Evolutionary conservation across 2,797 vertebrate genomes (phyloP), one percentile per base, ranked within the genome.

Genomic region (Distichodus sexfasciatus): DNA sequence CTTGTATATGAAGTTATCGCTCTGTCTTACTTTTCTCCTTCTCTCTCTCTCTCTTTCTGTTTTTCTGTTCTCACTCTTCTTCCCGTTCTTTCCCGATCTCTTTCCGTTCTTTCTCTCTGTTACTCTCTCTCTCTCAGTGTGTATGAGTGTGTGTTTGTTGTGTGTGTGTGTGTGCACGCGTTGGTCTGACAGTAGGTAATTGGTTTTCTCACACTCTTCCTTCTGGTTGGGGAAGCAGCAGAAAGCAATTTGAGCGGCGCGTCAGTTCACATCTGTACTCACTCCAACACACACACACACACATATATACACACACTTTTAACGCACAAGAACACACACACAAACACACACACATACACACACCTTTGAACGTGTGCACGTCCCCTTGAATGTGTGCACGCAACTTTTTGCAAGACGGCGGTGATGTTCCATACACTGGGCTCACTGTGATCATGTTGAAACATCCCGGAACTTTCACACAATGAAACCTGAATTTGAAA

Each of bases 171-270:
- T 70, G 59, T 70, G 66, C 69, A 55, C 54, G 44, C 61, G 65
- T 59, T 36, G 29, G 65, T 66, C 61, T 35, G 24, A 71, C 69
- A 71, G 61, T 41, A 71, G 69, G 69, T 64, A 71, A 71, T 71
- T 71, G 69, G 69, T 65, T 71, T 71, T 44, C 61, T 71, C 69
- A 65, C 40, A 62, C 61, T 65, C 53, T 46, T 71, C 43, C 69
- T 61, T 58, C 61, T 58, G 53, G 61, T 71, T 71, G 69, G 28
- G 65, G 43, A 62, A 40, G 43, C 69, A 71, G 61, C 61, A 71
- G 61, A 71, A 71, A 71, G 69, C 69, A 71, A 71, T 71, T 71
- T 71, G 69, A 50, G 61, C 69, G 65, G 33, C 53, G 65, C 53
- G 53, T 65, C 69, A 50, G 33, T 71, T 71, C 61, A 65, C 69